Conservation (phyloP, 2,888 invertebrate genomes). For the Brassicogethes aeneus region DNA sequence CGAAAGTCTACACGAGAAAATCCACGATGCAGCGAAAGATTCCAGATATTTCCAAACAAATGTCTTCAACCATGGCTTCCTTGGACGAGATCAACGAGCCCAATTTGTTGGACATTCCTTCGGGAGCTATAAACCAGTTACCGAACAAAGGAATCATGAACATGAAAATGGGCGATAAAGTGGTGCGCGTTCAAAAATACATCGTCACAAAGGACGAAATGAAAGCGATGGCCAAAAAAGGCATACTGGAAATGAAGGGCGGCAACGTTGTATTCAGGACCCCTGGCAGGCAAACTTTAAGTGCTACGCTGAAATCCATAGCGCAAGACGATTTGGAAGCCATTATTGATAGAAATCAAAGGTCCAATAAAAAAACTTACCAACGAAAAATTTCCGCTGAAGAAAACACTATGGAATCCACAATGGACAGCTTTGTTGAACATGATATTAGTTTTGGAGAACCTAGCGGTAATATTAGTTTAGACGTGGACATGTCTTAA, state of each 20-base stretch:
- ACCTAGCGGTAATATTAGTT: no score
- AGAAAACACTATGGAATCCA: not conserved
- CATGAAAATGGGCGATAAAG: slow-evolving; percentile 53
- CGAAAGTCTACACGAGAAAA: slow-evolving; percentile 33
- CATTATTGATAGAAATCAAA: slow-evolving; percentile 11
- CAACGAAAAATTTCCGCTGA: slow-evolving; percentile 3
- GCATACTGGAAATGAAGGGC: slow-evolving; percentile 22
- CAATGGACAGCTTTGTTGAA: not conserved
- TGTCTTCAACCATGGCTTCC: slow-evolving; percentile 15
- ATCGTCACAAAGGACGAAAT: slow-evolving; percentile 60
- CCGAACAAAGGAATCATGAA: slow-evolving; percentile 31
- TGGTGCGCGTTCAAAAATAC: slow-evolving; percentile 56
- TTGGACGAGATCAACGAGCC: slow-evolving; percentile 22
- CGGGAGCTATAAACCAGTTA: slow-evolving; percentile 16
- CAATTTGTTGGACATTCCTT: slow-evolving; percentile 15
- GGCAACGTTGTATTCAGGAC: slow-evolving; percentile 22
- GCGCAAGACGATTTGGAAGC: slow-evolving; percentile 22
- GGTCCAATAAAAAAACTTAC: slow-evolving; percentile 14
- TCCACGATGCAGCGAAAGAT: slow-evolving; percentile 10
- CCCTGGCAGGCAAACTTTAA: slow-evolving; percentile 20
- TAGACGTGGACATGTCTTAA: no score
- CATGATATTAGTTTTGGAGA: no score
- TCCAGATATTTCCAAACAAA: slow-evolving; percentile 8
- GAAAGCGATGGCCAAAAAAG: slow-evolving; percentile 56
- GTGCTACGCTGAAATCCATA: slow-evolving; percentile 21